Evolutionary conservation across 2,797 vertebrate genomes (phyloP).

Genomic region (Periophthalmus magnuspinnatus): DNA sequence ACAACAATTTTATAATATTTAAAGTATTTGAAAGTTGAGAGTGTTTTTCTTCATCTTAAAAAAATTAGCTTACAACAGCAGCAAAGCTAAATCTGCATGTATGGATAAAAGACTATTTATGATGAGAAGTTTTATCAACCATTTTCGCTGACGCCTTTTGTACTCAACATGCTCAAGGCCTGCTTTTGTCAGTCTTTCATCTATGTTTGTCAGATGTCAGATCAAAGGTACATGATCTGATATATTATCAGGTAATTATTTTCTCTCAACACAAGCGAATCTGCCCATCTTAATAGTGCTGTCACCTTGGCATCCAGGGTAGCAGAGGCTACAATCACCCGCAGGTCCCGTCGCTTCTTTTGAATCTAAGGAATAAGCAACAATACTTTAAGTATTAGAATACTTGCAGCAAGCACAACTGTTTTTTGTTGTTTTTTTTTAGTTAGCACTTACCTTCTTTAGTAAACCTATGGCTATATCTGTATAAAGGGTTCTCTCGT

Average conservation of each 20-base stretch:
- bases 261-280: conserved; percentile 44
- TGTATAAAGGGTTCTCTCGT: conserved; percentile 95
- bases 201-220: conserved; percentile 42
- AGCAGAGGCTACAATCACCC: conserved; percentile 94
- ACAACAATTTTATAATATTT: too few species aligned
- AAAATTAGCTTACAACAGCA: conserved; percentile 8
- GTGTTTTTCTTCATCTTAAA: neutral
- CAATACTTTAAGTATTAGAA: neutral
- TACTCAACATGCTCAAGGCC: conserved; percentile 36
- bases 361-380: conserved; percentile 82
- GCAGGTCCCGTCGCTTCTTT: conserved; percentile 93
- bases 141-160: conserved; percentile 47
- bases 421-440: neutral
- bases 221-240: conserved; percentile 43
- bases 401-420: neutral
- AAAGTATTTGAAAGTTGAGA: neutral
- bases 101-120: conserved; percentile 39
- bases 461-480: conserved; percentile 96
- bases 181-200: conserved; percentile 54
- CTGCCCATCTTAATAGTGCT: conserved; percentile 59
- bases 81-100: conserved; percentile 15
- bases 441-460: conserved; percentile 85
- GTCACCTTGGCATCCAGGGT: conserved; percentile 96
- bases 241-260: conserved; percentile 30
- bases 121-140: conserved; percentile 42